phyloP scores from a whole-genome alignment of 2,113 vertebrate genomes.

The Hydrochoerus hydrochaeris region DNA sequence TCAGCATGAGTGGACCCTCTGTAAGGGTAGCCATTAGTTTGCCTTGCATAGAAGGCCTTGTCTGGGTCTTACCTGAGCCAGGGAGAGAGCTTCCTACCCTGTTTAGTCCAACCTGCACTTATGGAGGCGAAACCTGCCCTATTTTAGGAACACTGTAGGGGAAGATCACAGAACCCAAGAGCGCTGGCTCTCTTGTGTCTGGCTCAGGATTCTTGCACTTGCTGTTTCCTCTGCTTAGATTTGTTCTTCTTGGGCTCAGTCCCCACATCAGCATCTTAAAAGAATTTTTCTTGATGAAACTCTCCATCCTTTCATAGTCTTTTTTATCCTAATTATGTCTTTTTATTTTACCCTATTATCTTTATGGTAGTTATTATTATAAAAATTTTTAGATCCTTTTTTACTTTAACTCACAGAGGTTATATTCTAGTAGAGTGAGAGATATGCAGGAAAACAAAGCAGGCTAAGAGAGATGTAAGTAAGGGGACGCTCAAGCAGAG shows the following conservation, averaged over 20 bases:
- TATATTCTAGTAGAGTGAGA: not conserved
- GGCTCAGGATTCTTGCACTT: not conserved
- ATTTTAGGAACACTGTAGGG: not conserved
- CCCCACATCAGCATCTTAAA: not conserved
- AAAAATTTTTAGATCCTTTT: slow-evolving; percentile 40
- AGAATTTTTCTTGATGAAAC: not conserved
- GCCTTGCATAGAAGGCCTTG: slow-evolving; percentile 4
- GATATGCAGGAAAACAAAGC: not conserved
- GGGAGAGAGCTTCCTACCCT: not conserved
- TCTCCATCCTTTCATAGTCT: not conserved
- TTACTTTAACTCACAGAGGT: slow-evolving; percentile 20
- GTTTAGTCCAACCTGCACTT: not conserved
- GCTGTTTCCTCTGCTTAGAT: not conserved
- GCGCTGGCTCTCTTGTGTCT: not conserved
- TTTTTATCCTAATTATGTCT: not conserved
- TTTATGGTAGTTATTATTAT: not conserved
- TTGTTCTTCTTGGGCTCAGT: not conserved
- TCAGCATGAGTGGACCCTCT: not conserved
- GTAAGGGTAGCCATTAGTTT: not conserved
- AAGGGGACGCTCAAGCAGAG: not conserved
- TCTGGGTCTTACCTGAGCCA: not conserved
- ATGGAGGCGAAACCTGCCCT: not conserved
- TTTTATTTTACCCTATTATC: not conserved
- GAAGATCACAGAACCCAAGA: not conserved
- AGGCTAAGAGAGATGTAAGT: not conserved